phyloP scores from a whole-genome alignment of 2,113 vertebrate species.

The Microcebus jonahi region DNA sequence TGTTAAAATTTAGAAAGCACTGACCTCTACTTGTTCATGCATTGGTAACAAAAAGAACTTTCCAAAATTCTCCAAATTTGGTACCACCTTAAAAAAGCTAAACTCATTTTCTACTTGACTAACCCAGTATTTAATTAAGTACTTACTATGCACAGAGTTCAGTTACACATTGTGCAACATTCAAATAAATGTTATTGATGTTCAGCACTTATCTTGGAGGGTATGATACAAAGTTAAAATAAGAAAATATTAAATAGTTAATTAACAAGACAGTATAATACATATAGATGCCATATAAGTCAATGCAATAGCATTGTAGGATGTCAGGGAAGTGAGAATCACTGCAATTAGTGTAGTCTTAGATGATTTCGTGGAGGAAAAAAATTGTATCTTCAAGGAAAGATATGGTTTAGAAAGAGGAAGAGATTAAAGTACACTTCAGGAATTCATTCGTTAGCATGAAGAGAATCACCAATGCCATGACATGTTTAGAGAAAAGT shows the following conservation, averaged over 20 bases:
- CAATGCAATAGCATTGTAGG: background rate
- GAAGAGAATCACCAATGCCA: constrained; percentile 8
- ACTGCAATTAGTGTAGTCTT: background rate
- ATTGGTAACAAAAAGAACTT: background rate
- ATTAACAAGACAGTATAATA: background rate
- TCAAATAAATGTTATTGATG: constrained; percentile 40
- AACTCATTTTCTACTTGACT: constrained; percentile 41
- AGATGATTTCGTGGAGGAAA: background rate
- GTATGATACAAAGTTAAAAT: background rate
- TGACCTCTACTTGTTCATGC: background rate
- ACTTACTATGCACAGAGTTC: background rate
- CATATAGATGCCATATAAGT: background rate
- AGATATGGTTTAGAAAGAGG: background rate
- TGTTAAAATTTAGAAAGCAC: background rate
- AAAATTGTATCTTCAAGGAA: background rate
- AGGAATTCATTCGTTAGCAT: background rate
- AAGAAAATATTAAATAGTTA: constrained; percentile 21
- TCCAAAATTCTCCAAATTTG: background rate
- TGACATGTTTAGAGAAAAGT: background rate
- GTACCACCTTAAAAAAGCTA: background rate
- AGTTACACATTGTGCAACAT: background rate
- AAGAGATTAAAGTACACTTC: background rate
- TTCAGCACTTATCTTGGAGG: background rate
- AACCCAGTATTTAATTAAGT: constrained; percentile 22
- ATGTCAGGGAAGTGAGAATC: background rate